Base-by-base conservation (phyloP, 2,797 vertebrate genomes). In the Phaenicophaeus curvirostris region DNA sequence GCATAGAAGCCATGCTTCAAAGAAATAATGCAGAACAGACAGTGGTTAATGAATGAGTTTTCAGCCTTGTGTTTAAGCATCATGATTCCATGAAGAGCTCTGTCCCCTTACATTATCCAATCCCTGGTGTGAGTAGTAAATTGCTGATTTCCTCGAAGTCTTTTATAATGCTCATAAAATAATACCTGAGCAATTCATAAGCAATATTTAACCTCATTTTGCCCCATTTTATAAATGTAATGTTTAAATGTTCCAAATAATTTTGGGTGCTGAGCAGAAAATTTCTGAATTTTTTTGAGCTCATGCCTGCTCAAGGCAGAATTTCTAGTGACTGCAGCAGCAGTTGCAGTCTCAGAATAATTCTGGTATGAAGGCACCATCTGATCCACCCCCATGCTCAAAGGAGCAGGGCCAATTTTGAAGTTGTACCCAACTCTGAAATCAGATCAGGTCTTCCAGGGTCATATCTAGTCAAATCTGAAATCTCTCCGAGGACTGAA, bases 311-410 rank as follows among this genome's bases (percentile, higher is more conserved):
- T 93, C 33, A 75, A 84, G 24, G 8, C 87, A 87, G 39, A 84
- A 39, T 59, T 94, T 62, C 24, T 51, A 86, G 46, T 50, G 65
- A 89, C 65, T 94, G 61, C 68, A 89, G 69, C 62, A 72, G 81
- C 84, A 90, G 84, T 65, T 93, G 81, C 87, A 92, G 46, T 78
- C 90, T 95, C 68, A 94, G 94, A 93, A 95, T 93, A 95, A 68
- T 90, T 94, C 79, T 86, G 69, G 46, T 84, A 93, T 88, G 78
- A 94, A 95, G 33, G 31, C 83, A 86, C 85, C 93, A 94, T 88
- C 87, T 94, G 94, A 95, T 94, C 83, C 80, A 66, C 80, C 75
- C 42, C 67, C 76, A 21, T 94, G 51, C 48, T 79, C 81, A 93
- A 89, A 93, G 46, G 46, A 48, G 63, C 33, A 90, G n/a, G 59